Percentiles rank a stretch among this genome's conserved stretches.
Conservation (phyloP, 2,888 invertebrate genomes). For the Eutolmus rufibarbis region DNA sequence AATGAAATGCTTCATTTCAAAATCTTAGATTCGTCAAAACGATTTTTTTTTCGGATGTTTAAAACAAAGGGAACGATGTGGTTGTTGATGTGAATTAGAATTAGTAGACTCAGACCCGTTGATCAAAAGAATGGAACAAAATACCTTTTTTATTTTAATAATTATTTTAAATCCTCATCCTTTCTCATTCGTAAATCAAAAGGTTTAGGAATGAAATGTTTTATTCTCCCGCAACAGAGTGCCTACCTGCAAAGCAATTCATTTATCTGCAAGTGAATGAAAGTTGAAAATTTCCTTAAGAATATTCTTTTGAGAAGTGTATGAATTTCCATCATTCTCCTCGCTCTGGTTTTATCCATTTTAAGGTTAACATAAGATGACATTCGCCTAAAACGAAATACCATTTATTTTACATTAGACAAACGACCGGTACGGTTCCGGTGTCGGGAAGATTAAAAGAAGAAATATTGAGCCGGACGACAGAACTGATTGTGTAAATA, state of each 20-base stretch:
- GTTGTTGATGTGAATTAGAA: not conserved
- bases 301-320: not conserved
- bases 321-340: not conserved
- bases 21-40: not conserved
- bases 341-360: not conserved
- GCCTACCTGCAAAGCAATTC: not conserved
- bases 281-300: not conserved
- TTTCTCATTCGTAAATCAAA: not conserved
- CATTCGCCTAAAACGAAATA: conserved; percentile 34
- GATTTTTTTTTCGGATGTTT: not conserved
- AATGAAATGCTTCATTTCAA: not conserved
- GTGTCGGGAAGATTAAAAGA: conserved; percentile 35
- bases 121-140: no score
- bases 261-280: not conserved
- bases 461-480: conserved; percentile 28
- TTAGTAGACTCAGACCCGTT: not conserved
- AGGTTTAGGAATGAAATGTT: not conserved
- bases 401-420: conserved; percentile 36
- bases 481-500: conserved; percentile 55
- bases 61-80: not conserved
- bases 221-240: not conserved
- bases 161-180: not conserved
- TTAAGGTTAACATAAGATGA: not conserved
- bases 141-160: not conserved
- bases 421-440: conserved; percentile 34